Base-by-base conservation (phyloP, 2,888 invertebrate species). In the Theretra japonica region DNA sequence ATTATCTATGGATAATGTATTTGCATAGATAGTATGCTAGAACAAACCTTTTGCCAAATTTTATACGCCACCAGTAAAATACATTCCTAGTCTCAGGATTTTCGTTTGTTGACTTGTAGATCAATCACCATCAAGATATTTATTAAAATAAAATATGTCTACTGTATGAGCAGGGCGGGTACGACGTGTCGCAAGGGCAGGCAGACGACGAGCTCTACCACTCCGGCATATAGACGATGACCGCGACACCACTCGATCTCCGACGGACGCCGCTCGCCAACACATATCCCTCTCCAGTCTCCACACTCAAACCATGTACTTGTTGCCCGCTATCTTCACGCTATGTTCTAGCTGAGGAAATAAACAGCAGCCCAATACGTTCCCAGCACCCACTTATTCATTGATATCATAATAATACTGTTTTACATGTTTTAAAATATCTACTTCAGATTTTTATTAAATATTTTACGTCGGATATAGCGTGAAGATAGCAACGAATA, bases 221-320 rank as follows among this genome's bases (percentile, higher is more conserved):
- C 77, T 83, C 83, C 82, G 90, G 86, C 74, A 89, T 88, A 65
- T 90, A 86, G 76, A 76, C 59, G n/a, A 7, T 8, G n/a, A 41
- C 57, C 11, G 21, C 17, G 7, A 50, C 28, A 41, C 30, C 17
- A 8, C 33, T 21, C 41, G 23, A 41, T 41, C 62, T 41, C 60
- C 62, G 25, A 60, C 60, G 30, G 30, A 41, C 41, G 62, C 33
- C 62, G 62, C 41, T 33, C 62, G 21, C 33, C 21, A 21, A 21
- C 62, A 62, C 62, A 62, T 60, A 62, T 41, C 48, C 17, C 23
- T 17, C 41, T 21, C n/a, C n/a, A n/a, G n/a, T n/a, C 23, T 48
- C 41, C 65, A n/a, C 62, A 11, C 33, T 17, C 48, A 21, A 17
- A 23, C 17, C 21, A 41, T 23, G 30, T 21, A n/a, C 41, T 58